Percentiles rank a stretch among this genome's conserved stretches.
These are phyloP conservation scores for Platycheirus rosarum DNA, from an alignment of 2,888 invertebrate species.

Conservation along the genomic window DNA sequence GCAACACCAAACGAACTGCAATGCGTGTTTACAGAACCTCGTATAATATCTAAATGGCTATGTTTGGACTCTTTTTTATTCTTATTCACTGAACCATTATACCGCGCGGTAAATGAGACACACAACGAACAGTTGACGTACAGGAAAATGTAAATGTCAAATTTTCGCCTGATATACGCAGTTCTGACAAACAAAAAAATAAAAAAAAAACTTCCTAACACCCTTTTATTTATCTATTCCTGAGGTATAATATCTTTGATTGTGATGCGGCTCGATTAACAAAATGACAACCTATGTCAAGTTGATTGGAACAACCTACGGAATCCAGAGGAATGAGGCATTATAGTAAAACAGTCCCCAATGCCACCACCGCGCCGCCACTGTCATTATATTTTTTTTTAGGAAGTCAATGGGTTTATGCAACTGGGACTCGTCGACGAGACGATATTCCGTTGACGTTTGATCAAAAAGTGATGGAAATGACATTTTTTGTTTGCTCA, in stretches of 20 bases:
- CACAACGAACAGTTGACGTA: not conserved
- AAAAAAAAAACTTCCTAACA: conserved; percentile 61
- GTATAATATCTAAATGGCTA: conserved; percentile 19
- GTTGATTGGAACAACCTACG: conserved; percentile 42
- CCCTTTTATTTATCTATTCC: conserved; percentile 49
- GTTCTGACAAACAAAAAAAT: too few species aligned
- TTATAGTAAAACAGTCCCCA: not conserved
- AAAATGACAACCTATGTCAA: conserved; percentile 65
- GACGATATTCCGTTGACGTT: conserved; percentile 47
- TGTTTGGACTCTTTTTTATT: conserved; percentile 20
- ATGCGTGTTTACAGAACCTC: not conserved
- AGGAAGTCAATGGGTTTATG: conserved; percentile 27
- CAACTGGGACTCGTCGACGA: not conserved
- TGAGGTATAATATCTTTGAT: conserved; percentile 23
- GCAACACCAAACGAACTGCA: conserved; percentile 12
- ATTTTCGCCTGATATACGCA: conserved; percentile 30
- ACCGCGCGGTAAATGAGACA: conserved; percentile 1
- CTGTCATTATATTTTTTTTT: not conserved
- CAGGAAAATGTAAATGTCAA: conserved; percentile 51
- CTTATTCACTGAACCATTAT: conserved; percentile 49
- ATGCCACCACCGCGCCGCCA: conserved; percentile 25
- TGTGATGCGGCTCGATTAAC: conserved; percentile 50
- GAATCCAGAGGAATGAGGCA: not conserved
- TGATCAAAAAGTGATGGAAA: conserved; percentile 63
- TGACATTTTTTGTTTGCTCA: conserved; percentile 18